Evolutionary conservation across 2,113 vertebrate genomes (phyloP).

Genomic region (Xenopus borealis): DNA sequence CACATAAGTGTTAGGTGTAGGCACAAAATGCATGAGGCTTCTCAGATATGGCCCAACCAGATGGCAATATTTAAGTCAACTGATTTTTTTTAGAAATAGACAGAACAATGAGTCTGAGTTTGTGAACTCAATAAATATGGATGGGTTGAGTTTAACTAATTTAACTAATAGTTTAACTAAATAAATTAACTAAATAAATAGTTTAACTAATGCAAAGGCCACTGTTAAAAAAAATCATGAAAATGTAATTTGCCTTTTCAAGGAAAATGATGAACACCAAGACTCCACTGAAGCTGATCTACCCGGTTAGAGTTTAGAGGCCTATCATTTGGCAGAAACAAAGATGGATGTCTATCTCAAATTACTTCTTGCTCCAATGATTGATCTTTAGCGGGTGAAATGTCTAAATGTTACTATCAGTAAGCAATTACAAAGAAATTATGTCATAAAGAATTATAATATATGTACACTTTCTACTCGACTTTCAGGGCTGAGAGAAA

Average conservation of each 20-base stretch:
- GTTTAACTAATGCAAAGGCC: slow-evolving; percentile 7
- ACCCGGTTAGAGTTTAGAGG: slow-evolving; percentile 10
- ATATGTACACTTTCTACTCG: slow-evolving; percentile 28
- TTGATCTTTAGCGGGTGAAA: slow-evolving; percentile 36
- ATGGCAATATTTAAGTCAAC: no score
- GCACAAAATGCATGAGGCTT: no score
- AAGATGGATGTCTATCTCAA: slow-evolving; percentile 25
- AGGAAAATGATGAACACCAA: slow-evolving; percentile 1
- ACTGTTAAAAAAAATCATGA: slow-evolving; percentile 15
- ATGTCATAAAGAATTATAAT: slow-evolving; percentile 40
- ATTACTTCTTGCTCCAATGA: slow-evolving; percentile 32
- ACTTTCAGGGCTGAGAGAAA: slow-evolving; percentile 39
- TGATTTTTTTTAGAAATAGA: no score
- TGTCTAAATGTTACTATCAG: slow-evolving; percentile 35
- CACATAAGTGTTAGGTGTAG: no score
- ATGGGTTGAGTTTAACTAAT: background rate
- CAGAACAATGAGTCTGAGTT: no score
- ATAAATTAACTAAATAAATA: no score
- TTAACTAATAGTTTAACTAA: no score
- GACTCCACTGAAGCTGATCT: background rate
- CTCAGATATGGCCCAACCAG: no score
- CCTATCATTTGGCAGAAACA: slow-evolving; percentile 24
- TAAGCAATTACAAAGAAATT: slow-evolving; percentile 44
- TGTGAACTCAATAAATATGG: background rate
- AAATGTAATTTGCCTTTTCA: background rate